Base-by-base conservation (phyloP, 2,797 vertebrate species). In the Enteromius afrohamiltoni region DNA sequence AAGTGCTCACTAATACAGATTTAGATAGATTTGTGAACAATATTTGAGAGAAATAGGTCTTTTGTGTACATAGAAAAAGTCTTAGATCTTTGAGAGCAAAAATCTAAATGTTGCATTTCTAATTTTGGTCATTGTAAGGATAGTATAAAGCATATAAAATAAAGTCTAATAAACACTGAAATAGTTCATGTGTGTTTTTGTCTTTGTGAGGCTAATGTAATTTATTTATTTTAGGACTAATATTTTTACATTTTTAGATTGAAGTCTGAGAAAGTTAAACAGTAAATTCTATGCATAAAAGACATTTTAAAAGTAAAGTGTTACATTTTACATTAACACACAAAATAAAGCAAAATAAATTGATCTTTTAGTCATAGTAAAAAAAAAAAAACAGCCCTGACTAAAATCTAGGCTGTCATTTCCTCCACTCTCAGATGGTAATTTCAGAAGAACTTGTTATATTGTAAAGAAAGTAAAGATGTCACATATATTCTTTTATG, bases 391-490 rank as follows among this genome's bases (percentile, higher is more conserved):
- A 42, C 9, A 88, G 55, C 67, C 83, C 62, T 77, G 88, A 90
- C 87, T 90, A 85, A 86, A 90, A 88, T 90, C 83, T 82, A 60
- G 80, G 79, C 70, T 83, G 85, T 89, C 78, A 76, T 84, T 85
- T 91, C n/a, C 53, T 82, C 5, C 45, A 76, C 85, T 91, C 90
- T 92, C 90, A 82, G 82, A 40, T 88, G 81, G 55, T 89, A 88
- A 93, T 92, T 92, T 91, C 86, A 86, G 85, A 85, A 86, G 81
- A 65, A 75, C n/a, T 75, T 26, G 69, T 79, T n/a, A 68, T 42
- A 76, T 73, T 79, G 47, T 85, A 71, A 74, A 34, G 60, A 62
- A 2, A 29, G 3, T 79, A 55, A 74, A 26, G 34, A 83, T 51
- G 47, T n/a, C 2, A 3, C 2, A 19, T 26, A 19, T 10, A 23